These are phyloP conservation scores for Gopherus evgoodei DNA, from an alignment of 2,113 vertebrate genomes.

Conservation along the genomic window DNA sequence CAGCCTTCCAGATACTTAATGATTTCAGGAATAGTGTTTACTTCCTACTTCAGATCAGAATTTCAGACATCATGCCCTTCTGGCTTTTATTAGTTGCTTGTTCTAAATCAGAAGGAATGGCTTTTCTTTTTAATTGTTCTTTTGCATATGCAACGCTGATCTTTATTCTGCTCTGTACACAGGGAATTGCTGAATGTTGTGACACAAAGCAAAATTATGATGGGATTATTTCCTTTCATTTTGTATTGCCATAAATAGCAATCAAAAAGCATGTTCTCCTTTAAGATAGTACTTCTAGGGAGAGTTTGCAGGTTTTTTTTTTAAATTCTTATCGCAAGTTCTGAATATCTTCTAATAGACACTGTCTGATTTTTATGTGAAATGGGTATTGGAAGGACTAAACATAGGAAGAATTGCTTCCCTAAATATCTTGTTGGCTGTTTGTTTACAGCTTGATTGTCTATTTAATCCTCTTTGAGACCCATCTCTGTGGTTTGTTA, in stretches of 20 bases:
- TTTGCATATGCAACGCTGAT: neutral
- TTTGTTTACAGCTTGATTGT: neutral
- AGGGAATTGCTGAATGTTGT: neutral
- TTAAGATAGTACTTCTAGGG: fast-evolving
- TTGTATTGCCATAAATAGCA: fast-evolving
- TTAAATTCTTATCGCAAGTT: fast-evolving
- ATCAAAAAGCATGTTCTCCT: neutral
- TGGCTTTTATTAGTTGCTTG: too few relatives aligned
- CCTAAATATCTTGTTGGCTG: neutral
- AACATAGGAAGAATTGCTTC: constrained; percentile 41
- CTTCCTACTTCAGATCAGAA: neutral
- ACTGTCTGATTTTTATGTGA: constrained; percentile 1
- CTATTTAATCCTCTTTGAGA: constrained; percentile 9
- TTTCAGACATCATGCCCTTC: fast-evolving
- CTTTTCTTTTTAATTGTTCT: neutral
- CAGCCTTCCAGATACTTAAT: neutral
- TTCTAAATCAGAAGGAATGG: neutral
- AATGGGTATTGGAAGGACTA: constrained; percentile 45
- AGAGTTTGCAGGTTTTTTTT: neutral
- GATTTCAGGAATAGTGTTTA: neutral
- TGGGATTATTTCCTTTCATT: neutral
- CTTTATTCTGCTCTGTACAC: neutral
- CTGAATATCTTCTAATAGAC: neutral
- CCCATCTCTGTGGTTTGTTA: neutral
- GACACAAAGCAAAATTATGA: neutral